These are phyloP conservation scores for Mimumesa dahlbomi DNA, from an alignment of 2,888 invertebrate genomes.

Conservation along the genomic window DNA sequence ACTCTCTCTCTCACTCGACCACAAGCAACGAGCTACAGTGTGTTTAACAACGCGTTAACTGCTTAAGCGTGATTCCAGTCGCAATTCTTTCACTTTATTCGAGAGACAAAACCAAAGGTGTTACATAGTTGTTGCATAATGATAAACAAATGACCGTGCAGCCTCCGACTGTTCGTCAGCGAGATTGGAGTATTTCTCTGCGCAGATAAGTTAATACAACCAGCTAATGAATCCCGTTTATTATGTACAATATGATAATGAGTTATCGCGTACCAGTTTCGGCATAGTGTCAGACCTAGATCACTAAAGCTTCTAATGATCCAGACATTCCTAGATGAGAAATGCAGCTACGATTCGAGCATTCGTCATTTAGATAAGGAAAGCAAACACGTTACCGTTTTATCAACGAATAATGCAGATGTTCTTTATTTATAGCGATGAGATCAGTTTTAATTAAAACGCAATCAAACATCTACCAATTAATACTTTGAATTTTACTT, in stretches of 20 bases:
- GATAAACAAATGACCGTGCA: no score
- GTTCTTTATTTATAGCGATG: background rate
- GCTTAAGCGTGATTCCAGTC: constrained; percentile 2
- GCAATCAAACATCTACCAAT: no score
- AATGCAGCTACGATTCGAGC: background rate
- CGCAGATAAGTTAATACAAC: background rate
- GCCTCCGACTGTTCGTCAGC: no score
- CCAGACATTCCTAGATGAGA: background rate
- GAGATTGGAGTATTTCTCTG: no score
- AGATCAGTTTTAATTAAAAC: background rate
- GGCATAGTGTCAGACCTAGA: constrained; percentile 9
- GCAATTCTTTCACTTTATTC: background rate
- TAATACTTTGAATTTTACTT: no score
- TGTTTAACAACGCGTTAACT: constrained; percentile 16
- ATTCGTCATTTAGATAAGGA: constrained; percentile 22
- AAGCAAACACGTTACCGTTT: background rate
- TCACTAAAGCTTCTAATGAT: constrained; percentile 22
- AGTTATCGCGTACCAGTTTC: constrained; percentile 26
- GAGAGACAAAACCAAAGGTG: background rate
- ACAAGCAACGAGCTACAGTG: background rate
- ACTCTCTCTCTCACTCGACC: constrained; percentile 2
- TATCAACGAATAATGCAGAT: background rate
- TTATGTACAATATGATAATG: constrained; percentile 19
- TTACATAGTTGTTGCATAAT: background rate
- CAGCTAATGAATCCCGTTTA: background rate